phyloP scores from a whole-genome alignment of 2,888 invertebrate genomes.

The Acanthosepion pharaonis region DNA sequence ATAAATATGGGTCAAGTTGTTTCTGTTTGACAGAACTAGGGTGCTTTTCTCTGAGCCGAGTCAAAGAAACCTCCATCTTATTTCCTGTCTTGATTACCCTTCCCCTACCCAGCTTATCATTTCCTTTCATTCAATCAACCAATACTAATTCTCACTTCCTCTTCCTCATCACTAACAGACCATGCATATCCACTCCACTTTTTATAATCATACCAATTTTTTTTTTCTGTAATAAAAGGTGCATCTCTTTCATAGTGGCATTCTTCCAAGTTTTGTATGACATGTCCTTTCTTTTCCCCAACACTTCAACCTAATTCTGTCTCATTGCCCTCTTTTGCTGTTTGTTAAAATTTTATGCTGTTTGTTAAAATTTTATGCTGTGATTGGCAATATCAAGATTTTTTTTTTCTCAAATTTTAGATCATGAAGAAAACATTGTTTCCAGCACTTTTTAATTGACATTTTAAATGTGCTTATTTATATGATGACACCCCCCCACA shows the following conservation, averaged over 20 bases:
- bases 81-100: neutral
- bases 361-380: neutral
- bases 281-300: neutral
- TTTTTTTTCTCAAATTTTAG: neutral
- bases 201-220: neutral
- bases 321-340: neutral
- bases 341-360: neutral
- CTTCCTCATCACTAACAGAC: neutral
- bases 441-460: no score
- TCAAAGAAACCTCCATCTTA: neutral
- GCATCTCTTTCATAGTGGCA: neutral
- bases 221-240: neutral
- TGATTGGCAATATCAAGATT: neutral
- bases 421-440: neutral
- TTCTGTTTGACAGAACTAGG: no score
- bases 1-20: no score
- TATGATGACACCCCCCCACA: no score
- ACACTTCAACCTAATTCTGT: no score
- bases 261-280: neutral
- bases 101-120: neutral
- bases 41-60: no score
- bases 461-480: no score
- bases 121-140: neutral
- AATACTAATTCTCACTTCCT: neutral
- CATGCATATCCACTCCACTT: neutral